Evolutionary conservation across 2,113 vertebrate species (phyloP).

Genomic region (Leiothrix lutea): DNA sequence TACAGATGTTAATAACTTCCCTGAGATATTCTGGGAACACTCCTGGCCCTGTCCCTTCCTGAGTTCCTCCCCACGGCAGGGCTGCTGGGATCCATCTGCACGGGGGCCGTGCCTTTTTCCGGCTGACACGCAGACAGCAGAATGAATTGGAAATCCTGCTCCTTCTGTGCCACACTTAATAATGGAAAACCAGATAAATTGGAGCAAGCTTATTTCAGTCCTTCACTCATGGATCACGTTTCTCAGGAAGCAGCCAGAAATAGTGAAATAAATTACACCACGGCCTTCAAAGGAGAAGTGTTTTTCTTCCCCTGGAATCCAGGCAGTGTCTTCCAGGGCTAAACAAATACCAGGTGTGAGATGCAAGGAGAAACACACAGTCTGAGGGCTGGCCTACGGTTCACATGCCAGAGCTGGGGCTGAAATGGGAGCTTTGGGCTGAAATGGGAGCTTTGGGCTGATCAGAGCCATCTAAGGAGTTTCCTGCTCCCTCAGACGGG

Average conservation of each 20-base stretch:
- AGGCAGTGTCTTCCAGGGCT: neutral
- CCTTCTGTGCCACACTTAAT: neutral
- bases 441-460: neutral
- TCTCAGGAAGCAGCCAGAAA: neutral
- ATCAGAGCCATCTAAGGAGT: neutral
- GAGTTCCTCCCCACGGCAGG: neutral
- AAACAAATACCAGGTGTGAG: constrained; percentile 11
- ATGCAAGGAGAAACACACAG: neutral
- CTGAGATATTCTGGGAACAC: neutral
- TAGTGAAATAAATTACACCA: neutral
- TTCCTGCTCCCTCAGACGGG: neutral
- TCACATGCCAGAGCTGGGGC: neutral
- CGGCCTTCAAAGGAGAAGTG: constrained; percentile 17
- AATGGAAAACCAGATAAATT: neutral
- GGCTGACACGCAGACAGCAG: neutral
- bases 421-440: neutral
- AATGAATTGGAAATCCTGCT: neutral
- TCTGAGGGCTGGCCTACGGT: neutral
- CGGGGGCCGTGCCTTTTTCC: neutral
- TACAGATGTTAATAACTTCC: neutral
- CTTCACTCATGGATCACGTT: neutral
- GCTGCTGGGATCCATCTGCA: neutral
- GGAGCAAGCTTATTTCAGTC: constrained; percentile 11
- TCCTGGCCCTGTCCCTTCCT: neutral
- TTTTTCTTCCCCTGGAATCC: neutral